Evolutionary conservation across 2,113 vertebrate genomes (phyloP).

Genomic region (Leucopsar rothschildi): DNA sequence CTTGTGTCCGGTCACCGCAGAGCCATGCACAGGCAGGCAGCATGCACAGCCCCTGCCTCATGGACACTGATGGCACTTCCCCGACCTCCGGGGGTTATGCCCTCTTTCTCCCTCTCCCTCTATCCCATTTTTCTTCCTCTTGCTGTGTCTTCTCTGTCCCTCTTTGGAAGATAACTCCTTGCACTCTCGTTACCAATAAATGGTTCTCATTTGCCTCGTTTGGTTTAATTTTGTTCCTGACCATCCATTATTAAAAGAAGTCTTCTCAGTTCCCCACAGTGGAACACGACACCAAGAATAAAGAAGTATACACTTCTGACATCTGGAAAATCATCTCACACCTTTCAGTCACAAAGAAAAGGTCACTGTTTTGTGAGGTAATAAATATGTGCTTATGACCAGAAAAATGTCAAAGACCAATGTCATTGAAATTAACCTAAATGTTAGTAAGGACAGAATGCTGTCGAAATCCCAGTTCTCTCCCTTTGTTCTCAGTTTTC

Average conservation of each 20-base stretch:
- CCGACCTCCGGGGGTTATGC: not conserved
- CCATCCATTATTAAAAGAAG: not conserved
- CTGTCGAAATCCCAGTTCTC: not conserved
- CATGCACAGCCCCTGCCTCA: not conserved
- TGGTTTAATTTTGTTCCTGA: not conserved
- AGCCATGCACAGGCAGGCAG: not conserved
- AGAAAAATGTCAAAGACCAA: not conserved
- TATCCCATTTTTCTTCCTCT: not conserved
- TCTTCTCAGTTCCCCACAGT: rapidly evolving
- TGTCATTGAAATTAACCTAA: not conserved
- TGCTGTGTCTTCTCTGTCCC: not conserved
- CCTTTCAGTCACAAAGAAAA: not conserved
- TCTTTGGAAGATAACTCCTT: not conserved
- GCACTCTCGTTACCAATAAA: not conserved
- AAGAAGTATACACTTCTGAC: not conserved
- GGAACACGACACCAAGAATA: not conserved
- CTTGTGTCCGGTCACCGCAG: rapidly evolving
- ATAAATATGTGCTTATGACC: not conserved
- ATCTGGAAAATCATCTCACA: not conserved
- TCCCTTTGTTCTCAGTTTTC: not conserved
- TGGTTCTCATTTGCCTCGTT: not conserved
- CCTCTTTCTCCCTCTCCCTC: not conserved
- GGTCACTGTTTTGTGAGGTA: not conserved
- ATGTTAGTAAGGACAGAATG: not conserved
- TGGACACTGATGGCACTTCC: rapidly evolving